These are phyloP conservation scores for Triplophysa rosa DNA, from an alignment of 2,113 vertebrate genomes.

Conservation along the genomic window DNA sequence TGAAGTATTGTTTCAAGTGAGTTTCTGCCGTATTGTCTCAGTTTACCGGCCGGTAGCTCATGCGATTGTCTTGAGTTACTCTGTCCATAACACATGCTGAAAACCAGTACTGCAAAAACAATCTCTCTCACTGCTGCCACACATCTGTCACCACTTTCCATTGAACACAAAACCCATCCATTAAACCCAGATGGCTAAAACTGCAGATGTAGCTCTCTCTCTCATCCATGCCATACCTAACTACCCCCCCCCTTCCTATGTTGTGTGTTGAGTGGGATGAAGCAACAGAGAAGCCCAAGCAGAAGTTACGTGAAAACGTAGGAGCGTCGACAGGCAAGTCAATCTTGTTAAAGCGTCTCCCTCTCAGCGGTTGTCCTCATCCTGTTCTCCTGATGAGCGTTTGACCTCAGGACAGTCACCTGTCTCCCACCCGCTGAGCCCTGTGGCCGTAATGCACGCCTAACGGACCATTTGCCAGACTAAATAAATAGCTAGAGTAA, in stretches of 20 bases:
- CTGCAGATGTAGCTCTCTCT: conserved; percentile 66
- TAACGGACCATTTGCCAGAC: conserved; percentile 3
- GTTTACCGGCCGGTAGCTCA: conserved; percentile 48
- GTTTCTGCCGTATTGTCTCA: conserved; percentile 49
- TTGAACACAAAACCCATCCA: conserved; percentile 64
- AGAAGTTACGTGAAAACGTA: conserved; percentile 34
- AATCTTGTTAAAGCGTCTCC: conserved; percentile 46
- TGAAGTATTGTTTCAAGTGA: background rate
- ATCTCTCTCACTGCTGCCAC: conserved; percentile 61
- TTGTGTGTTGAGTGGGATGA: conserved; percentile 4
- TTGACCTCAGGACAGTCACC: conserved; percentile 45
- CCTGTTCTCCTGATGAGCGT: conserved; percentile 18
- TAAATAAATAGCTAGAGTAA: background rate
- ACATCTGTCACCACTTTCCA: conserved; percentile 70
- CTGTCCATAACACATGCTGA: conserved; percentile 55
- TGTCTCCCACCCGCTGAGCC: conserved; percentile 30
- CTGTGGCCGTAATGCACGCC: background rate
- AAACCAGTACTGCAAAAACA: conserved; percentile 71
- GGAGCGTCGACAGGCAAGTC: conserved; percentile 51
- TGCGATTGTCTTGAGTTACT: conserved; percentile 55
- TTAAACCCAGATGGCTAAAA: conserved; percentile 64
- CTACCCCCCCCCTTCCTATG: conserved; percentile 38
- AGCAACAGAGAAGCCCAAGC: conserved; percentile 11
- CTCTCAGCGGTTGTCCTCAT: conserved; percentile 35
- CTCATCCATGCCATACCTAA: background rate